Conservation (phyloP, 2,113 vertebrate species). For the Marcusenius ussheri region DNA sequence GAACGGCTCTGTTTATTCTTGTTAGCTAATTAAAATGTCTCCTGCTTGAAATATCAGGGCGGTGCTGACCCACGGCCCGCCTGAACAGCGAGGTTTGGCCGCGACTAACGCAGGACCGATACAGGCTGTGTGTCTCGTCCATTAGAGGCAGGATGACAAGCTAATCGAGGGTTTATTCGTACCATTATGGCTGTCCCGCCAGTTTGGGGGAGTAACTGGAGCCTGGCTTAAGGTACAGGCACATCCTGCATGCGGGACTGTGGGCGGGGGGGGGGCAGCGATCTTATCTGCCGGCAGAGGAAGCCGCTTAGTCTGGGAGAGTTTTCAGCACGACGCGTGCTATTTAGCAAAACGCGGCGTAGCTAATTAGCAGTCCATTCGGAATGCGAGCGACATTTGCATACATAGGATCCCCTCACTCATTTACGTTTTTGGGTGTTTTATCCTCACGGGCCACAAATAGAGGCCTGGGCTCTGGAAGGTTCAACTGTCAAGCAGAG, state of each 20-base stretch:
- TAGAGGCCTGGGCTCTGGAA: neutral
- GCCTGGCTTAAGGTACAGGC: neutral
- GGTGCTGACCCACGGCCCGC: neutral
- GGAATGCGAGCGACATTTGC: slow-evolving; percentile 10
- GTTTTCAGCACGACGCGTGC: slow-evolving; percentile 22
- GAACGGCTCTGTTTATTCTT: neutral
- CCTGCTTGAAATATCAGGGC: neutral
- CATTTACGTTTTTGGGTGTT: slow-evolving; percentile 13
- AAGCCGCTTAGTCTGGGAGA: slow-evolving; percentile 20
- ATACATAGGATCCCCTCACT: slow-evolving; percentile 5
- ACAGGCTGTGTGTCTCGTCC: neutral
- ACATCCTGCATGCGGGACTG: neutral
- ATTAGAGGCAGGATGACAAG: neutral
- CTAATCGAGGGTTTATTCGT: neutral
- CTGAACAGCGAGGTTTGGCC: neutral
- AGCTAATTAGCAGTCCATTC: slow-evolving; percentile 14
- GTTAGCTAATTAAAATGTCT: neutral
- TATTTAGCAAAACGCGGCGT: slow-evolving; percentile 28
- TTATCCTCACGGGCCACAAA: neutral
- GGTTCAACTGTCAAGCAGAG: neutral
- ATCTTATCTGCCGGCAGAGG: slow-evolving; percentile 14
- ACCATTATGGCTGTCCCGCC: neutral
- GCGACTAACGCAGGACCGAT: neutral
- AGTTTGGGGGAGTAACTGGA: neutral
- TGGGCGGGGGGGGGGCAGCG: neutral